phyloP scores from a whole-genome alignment of 1,140 invertebrate genomes.

The Phymorhynchus buccinoides region DNA sequence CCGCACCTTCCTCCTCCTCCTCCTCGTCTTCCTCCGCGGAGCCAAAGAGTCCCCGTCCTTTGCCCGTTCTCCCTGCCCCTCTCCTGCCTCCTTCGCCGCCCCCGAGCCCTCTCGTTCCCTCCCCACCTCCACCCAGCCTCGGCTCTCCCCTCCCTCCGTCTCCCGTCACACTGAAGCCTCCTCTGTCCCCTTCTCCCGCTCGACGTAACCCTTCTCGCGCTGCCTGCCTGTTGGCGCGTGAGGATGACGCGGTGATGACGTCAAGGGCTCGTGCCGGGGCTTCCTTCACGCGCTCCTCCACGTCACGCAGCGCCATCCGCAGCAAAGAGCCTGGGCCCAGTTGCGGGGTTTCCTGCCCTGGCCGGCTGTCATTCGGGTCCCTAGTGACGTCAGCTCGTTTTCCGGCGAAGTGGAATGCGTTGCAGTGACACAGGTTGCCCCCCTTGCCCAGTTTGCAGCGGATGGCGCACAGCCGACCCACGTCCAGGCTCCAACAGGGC shows the following conservation, averaged over 20 bases:
- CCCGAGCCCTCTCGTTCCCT: neutral
- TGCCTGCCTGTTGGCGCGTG: no score
- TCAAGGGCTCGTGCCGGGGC: neutral
- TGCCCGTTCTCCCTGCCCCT: neutral
- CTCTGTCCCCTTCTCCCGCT: no score
- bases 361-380: no score
- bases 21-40: neutral
- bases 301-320: neutral
- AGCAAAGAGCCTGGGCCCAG: neutral
- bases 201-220: no score
- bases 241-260: no score
- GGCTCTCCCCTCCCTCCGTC: no score
- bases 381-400: neutral
- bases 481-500: neutral
- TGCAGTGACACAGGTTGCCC: conserved; percentile 33
- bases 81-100: neutral
- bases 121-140: no score
- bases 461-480: neutral
- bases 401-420: conserved; percentile 28
- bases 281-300: neutral
- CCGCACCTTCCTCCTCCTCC: neutral
- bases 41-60: neutral
- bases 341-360: no score
- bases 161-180: no score
- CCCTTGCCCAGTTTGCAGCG: conserved; percentile 24